Percentiles rank a stretch among this genome's conserved stretches.
These are phyloP conservation scores for Porites lobata DNA, from an alignment of 92 coral and sea anemone species.

Conservation along the genomic window DNA sequence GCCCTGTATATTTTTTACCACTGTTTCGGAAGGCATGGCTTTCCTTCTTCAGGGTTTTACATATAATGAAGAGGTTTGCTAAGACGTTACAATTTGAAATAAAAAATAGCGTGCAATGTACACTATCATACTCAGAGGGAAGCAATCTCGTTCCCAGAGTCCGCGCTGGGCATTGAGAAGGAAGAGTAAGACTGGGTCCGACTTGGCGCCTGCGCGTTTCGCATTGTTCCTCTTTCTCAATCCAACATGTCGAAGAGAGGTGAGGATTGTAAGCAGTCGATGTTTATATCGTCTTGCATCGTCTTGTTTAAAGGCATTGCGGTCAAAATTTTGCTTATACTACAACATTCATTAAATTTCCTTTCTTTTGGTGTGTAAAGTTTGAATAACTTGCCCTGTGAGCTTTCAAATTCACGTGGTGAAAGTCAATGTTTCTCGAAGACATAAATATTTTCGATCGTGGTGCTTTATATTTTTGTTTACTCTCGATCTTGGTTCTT, in stretches of 20 bases:
- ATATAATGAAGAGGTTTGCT: too few relatives aligned
- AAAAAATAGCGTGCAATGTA: too few relatives aligned
- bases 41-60: too few relatives aligned
- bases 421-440: conserved; percentile 13
- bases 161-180: background rate
- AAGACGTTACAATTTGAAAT: too few relatives aligned
- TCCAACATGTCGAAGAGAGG: conserved; percentile 99
- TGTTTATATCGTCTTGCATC: conserved; percentile 84
- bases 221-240: conserved; percentile 74
- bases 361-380: background rate
- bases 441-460: background rate
- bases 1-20: too few relatives aligned
- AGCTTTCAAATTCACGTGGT: background rate
- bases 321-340: background rate
- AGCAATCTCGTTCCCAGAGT: too few relatives aligned
- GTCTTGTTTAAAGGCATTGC: background rate
- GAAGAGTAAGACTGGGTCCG: conserved; percentile 7
- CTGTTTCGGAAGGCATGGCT: too few relatives aligned
- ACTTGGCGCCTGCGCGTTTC: conserved; percentile 80
- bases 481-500: too few relatives aligned
- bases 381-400: background rate
- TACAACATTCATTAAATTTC: conserved; percentile 6
- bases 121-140: too few relatives aligned
- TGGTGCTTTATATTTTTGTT: background rate
- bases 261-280: conserved; percentile 33